Conservation (phyloP, 2,888 invertebrate genomes). For the Stenurella melanura region DNA sequence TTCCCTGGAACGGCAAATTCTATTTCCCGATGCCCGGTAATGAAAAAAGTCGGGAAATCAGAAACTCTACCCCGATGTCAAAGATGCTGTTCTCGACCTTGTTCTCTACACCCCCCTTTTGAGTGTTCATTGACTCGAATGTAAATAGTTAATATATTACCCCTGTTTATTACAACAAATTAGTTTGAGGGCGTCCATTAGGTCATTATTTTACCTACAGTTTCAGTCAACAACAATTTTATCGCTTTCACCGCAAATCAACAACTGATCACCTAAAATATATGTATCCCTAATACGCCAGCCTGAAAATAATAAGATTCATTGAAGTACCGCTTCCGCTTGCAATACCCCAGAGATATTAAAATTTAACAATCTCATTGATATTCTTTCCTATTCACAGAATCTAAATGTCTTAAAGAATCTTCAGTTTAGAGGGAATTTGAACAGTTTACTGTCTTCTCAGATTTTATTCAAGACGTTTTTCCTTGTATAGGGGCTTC, state of each 20-base stretch:
- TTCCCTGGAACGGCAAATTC: too few species aligned
- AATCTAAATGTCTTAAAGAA: slow-evolving; percentile 18
- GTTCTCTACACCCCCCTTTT: too few species aligned
- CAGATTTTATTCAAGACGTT: background rate
- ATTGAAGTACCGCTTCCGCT: background rate
- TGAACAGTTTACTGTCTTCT: background rate
- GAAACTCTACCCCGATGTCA: too few species aligned
- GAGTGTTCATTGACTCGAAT: too few species aligned
- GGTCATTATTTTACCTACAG: background rate
- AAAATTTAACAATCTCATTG: slow-evolving; percentile 16
- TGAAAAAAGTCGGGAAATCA: too few species aligned
- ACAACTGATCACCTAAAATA: background rate
- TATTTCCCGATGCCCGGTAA: too few species aligned
- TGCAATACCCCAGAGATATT: background rate
- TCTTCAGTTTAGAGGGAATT: slow-evolving; percentile 9
- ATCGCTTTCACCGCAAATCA: background rate
- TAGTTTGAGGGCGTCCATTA: too few species aligned
- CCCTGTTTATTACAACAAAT: too few species aligned
- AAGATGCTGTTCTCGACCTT: too few species aligned
- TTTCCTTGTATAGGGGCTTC: background rate
- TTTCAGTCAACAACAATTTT: background rate
- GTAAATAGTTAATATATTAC: too few species aligned
- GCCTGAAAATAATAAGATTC: background rate
- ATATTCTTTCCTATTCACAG: slow-evolving; percentile 16
- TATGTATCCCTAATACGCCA: background rate